These are phyloP conservation scores for Sphaerodactylus townsendi DNA, from an alignment of 2,113 vertebrate species.

Conservation along the genomic window DNA sequence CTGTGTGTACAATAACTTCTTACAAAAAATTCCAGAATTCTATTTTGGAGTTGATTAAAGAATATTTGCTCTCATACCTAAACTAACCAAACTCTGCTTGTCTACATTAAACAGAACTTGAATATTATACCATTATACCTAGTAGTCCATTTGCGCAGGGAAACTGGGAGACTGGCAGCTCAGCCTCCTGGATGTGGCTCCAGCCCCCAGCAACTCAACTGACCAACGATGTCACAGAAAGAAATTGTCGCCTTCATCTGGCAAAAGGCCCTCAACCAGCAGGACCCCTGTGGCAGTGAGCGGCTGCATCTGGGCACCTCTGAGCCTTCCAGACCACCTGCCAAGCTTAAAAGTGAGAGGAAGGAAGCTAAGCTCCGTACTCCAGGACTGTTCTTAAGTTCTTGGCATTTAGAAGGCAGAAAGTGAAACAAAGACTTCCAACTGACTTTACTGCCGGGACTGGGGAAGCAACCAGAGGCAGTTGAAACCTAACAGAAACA, in stretches of 20 bases:
- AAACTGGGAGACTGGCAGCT: not conserved
- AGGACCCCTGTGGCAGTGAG: not conserved
- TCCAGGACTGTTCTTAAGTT: not conserved
- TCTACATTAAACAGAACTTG: not conserved
- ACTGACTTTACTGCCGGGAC: not conserved
- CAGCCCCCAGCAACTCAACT: not conserved
- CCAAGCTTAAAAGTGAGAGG: rapidly evolving
- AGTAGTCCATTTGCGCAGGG: not conserved
- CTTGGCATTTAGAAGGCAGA: too few species aligned
- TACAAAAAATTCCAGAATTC: not conserved
- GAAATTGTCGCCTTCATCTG: not conserved
- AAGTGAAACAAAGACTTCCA: not conserved
- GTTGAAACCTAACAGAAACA: not conserved
- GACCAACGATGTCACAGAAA: conserved; percentile 31
- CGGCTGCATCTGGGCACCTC: too few species aligned
- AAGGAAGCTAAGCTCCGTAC: not conserved
- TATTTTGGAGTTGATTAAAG: not conserved
- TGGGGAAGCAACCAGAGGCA: not conserved
- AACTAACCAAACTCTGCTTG: not conserved
- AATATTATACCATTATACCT: not conserved
- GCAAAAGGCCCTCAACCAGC: not conserved
- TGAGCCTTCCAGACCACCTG: not conserved
- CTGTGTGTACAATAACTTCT: not conserved
- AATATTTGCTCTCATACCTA: not conserved
- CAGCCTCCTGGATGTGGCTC: not conserved